phyloP scores from a whole-genome alignment of 1,140 invertebrate species.

The Penaeus japonicus region DNA sequence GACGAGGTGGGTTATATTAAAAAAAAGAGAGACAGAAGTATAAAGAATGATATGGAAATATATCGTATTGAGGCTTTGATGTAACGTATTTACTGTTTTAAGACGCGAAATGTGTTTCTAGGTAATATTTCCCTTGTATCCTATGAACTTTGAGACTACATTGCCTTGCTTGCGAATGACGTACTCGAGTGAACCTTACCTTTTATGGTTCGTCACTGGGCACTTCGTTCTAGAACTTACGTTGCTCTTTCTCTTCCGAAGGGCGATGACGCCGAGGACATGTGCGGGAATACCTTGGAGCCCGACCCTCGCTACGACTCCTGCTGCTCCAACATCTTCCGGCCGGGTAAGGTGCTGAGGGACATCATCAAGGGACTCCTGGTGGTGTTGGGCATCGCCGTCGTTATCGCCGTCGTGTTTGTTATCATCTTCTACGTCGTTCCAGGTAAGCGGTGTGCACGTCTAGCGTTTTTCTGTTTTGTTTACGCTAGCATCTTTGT shows the following conservation, averaged over 20 bases:
- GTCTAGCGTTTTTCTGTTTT: neutral
- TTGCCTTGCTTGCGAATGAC: too few relatives aligned
- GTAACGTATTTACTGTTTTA: too few relatives aligned
- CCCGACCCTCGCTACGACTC: conserved; percentile 49
- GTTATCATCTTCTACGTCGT: conserved; percentile 54
- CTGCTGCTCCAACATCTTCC: conserved; percentile 53
- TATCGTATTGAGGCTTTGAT: too few relatives aligned
- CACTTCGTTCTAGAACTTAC: too few relatives aligned
- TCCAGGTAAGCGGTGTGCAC: conserved; percentile 16
- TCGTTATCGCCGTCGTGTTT: conserved; percentile 56
- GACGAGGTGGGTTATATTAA: too few relatives aligned
- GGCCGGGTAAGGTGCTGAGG: conserved; percentile 44
- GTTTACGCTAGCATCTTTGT: neutral
- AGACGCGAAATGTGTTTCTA: too few relatives aligned
- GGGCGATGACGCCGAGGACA: conserved; percentile 50
- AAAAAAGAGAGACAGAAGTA: too few relatives aligned
- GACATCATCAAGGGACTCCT: conserved; percentile 51
- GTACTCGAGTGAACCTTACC: too few relatives aligned
- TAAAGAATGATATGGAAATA: too few relatives aligned
- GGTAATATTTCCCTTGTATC: too few relatives aligned
- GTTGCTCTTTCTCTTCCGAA: neutral
- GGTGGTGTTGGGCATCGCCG: conserved; percentile 46
- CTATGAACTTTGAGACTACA: too few relatives aligned
- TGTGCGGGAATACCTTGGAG: conserved; percentile 38
- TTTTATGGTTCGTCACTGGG: too few relatives aligned